phyloP scores from a whole-genome alignment of 1,140 invertebrate species.

The Drosophila subpulchrella region DNA sequence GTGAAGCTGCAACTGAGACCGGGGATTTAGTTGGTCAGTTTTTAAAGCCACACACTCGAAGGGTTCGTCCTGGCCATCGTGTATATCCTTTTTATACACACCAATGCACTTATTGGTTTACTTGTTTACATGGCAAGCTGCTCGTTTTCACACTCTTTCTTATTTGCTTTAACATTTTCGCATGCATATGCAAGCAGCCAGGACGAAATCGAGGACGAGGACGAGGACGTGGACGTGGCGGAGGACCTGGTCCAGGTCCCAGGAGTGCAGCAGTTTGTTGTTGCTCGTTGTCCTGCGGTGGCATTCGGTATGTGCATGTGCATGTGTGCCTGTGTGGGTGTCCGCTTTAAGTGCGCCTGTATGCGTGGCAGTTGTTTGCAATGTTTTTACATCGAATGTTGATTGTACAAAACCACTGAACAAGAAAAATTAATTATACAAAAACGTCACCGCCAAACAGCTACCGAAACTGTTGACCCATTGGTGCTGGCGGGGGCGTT shows the following conservation, averaged over 20 bases:
- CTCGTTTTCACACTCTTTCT: slow-evolving; percentile 82
- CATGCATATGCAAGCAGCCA: slow-evolving; percentile 78
- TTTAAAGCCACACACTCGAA: slow-evolving; percentile 60
- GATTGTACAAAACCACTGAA: slow-evolving; percentile 84
- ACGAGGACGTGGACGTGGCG: slow-evolving; percentile 14
- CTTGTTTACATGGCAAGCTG: slow-evolving; percentile 82
- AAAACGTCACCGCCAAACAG: slow-evolving; percentile 81
- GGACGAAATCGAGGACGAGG: slow-evolving; percentile 27
- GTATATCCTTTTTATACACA: slow-evolving; percentile 53
- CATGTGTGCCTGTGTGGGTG: slow-evolving; percentile 32
- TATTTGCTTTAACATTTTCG: slow-evolving; percentile 82
- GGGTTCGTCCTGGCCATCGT: slow-evolving; percentile 10
- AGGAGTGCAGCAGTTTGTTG: slow-evolving; percentile 52
- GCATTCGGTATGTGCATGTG: slow-evolving; percentile 33
- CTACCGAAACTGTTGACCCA: slow-evolving; percentile 79
- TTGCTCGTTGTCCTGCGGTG: slow-evolving; percentile 69
- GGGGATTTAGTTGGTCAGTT: slow-evolving; percentile 63
- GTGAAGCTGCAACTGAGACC: slow-evolving; percentile 51
- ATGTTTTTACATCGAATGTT: slow-evolving; percentile 80
- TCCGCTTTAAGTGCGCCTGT: slow-evolving; percentile 70
- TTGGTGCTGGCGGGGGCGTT: slow-evolving; percentile 5
- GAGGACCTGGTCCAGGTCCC: slow-evolving; percentile 26
- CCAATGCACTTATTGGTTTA: slow-evolving; percentile 77
- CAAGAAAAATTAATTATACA: slow-evolving; percentile 84
- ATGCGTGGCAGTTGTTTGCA: slow-evolving; percentile 76